Evolutionary conservation across 1,140 invertebrate genomes (phyloP), one percentile per base, ranked within the genome.

Genomic region (Megalopta genalis): DNA sequence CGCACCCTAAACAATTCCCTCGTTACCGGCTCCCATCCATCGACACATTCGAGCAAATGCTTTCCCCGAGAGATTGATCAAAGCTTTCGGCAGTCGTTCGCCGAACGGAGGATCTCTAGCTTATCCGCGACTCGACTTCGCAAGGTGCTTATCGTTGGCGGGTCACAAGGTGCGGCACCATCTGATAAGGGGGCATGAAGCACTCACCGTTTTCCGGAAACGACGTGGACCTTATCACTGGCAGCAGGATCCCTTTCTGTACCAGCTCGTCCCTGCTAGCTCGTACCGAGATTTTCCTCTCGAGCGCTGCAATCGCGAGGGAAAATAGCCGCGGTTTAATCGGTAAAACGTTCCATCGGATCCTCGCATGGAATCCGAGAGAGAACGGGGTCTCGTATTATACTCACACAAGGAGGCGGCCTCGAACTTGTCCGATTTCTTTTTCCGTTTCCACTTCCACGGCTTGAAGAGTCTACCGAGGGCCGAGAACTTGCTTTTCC

Each of bases 391-490:
- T n/a, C n/a, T n/a, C n/a, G n/a, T n/a, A n/a, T n/a, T n/a, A 57
- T 59, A 96, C 97, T 97, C 94, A 99, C 98, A 98, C 95, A 97
- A 96, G 89, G 97, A 98, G 86, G 98, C 96, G 87, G 98, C 97
- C 93, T 99, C 98, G 90, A 99, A 98, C 93, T 98, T 98, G 91
- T 99, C 98, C 75, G 97, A 98, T 94, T 99, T 99, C 95, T 99
- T 98, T 97, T 98, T 99, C 93, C 98, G 95, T 94, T 98, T 98
- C 98, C 98, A 99, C 93, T 99, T 99, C 98, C 98, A 99, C 8
- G 98, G 98, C 94, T 99, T 99, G 92, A 99, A 98, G 87, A 99
- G 95, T 93, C 97, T 96, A 85, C 98, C 98, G 89, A 99, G 94
- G 64, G 97, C 97, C 49, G 98, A 97, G 91, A 99, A 96, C 92